A percentile compares a stretch with the other conserved stretches of the same genome.
These are phyloP conservation scores for Loriculus beryllinus DNA, from an alignment of 2,797 vertebrate genomes.

Conservation along the genomic window DNA sequence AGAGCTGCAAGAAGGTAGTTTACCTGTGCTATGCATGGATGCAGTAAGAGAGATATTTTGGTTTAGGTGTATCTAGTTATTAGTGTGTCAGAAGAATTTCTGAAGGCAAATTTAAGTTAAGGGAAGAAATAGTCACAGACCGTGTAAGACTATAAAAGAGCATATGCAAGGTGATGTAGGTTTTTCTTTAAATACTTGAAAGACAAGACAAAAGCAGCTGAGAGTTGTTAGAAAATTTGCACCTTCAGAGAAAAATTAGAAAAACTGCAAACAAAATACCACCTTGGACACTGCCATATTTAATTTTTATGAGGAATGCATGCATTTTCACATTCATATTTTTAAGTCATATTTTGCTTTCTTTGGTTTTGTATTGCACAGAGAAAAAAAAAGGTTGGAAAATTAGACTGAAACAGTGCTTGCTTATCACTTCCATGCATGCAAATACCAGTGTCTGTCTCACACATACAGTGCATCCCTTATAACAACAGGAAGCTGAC, in stretches of 20 bases:
- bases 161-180: not conserved
- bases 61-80: not conserved
- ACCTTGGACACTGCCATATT: not conserved
- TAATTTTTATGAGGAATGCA: not conserved
- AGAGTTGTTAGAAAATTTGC: not conserved
- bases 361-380: not conserved
- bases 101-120: not conserved
- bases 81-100: not conserved
- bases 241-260: not conserved
- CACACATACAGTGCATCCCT: accelerated
- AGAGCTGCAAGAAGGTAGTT: not conserved
- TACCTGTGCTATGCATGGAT: not conserved
- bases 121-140: not conserved
- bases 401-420: not conserved
- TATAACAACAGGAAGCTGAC: not conserved
- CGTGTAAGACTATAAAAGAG: not conserved
- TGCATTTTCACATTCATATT: not conserved
- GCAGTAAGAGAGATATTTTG: not conserved
- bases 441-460: not conserved
- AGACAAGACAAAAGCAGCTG: not conserved
- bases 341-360: not conserved
- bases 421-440: not conserved
- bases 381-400: not conserved
- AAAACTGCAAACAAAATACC: not conserved
- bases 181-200: not conserved